A percentile compares a stretch with the other conserved stretches of the same genome.
Evolutionary conservation across 2,888 invertebrate species (phyloP).

Genomic region (Acronicta leporina): DNA sequence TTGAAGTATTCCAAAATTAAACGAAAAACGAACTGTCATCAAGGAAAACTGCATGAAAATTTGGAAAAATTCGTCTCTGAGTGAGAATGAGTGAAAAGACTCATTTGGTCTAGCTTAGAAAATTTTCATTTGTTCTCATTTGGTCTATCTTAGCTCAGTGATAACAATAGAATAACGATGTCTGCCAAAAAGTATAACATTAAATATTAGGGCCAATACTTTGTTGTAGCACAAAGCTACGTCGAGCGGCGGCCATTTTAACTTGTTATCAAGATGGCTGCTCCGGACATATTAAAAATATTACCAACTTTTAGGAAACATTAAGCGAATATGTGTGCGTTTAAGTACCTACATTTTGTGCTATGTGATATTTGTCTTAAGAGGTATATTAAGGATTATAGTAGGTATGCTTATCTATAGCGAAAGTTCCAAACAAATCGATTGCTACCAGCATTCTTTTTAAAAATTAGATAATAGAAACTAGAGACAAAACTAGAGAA

Average conservation of each 20-base stretch:
- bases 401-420: too few relatives aligned
- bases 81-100: too few relatives aligned
- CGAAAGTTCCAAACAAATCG: too few relatives aligned
- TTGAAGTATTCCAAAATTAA: slow-evolving; percentile 37
- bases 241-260: slow-evolving; percentile 32
- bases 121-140: slow-evolving; percentile 11
- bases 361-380: too few relatives aligned
- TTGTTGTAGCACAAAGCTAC: slow-evolving; percentile 43
- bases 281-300: slow-evolving; percentile 25
- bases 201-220: slow-evolving; percentile 56
- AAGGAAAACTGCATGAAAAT: too few relatives aligned
- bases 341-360: slow-evolving; percentile 22
- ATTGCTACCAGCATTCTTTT: too few relatives aligned
- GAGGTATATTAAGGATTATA: too few relatives aligned
- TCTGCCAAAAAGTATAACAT: slow-evolving; percentile 52
- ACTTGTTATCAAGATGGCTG: slow-evolving; percentile 45
- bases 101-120: too few relatives aligned
- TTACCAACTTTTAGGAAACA: slow-evolving; percentile 41
- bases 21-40: slow-evolving; percentile 10
- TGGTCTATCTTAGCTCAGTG: slow-evolving; percentile 16
- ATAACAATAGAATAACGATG: slow-evolving; percentile 38
- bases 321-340: slow-evolving; percentile 18
- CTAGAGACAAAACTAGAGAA: too few relatives aligned
- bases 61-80: too few relatives aligned
- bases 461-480: too few relatives aligned